These are phyloP conservation scores for Nothobranchius kuhntae DNA, from an alignment of 2,113 vertebrate genomes.

Conservation along the genomic window DNA sequence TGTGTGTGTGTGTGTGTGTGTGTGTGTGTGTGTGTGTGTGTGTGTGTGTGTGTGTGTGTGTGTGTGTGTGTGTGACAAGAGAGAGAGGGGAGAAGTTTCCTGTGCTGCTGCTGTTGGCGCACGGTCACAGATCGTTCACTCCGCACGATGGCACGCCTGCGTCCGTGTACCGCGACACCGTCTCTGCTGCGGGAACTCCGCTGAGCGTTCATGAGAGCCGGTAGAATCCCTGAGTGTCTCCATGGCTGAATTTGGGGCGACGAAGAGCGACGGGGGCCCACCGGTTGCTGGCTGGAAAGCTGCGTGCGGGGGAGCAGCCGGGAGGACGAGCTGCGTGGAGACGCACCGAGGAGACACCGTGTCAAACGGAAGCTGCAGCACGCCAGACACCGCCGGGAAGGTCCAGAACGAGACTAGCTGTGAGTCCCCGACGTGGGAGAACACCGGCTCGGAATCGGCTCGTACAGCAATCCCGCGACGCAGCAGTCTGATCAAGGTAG, in stretches of 20 bases:
- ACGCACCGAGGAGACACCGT: slow-evolving; percentile 70
- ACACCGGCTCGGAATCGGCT: slow-evolving; percentile 73
- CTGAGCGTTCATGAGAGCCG: slow-evolving; percentile 21
- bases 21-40: not conserved
- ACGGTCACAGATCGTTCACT: slow-evolving; percentile 23
- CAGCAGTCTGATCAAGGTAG: slow-evolving; percentile 96
- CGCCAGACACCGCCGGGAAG: slow-evolving; percentile 59
- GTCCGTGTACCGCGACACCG: slow-evolving; percentile 8
- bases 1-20: too few relatives aligned
- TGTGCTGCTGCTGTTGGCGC: slow-evolving; percentile 24
- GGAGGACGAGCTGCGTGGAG: slow-evolving; percentile 65
- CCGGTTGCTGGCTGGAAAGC: slow-evolving; percentile 61
- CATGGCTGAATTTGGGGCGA: slow-evolving; percentile 70
- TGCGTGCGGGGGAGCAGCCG: slow-evolving; percentile 43
- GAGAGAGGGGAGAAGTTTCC: slow-evolving; percentile 57
- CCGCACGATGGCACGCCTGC: slow-evolving; percentile 50
- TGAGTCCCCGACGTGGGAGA: slow-evolving; percentile 74
- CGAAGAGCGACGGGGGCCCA: slow-evolving; percentile 44
- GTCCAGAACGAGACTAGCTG: slow-evolving; percentile 62
- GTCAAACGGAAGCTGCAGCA: slow-evolving; percentile 89
- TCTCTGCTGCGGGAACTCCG: slow-evolving; percentile 1
- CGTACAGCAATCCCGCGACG: slow-evolving; percentile 80
- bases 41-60: not conserved
- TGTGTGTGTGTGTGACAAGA: slow-evolving; percentile 9
- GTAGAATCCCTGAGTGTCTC: slow-evolving; percentile 4